Conservation (phyloP, 2,888 invertebrate species). For the Cistogaster globosa region DNA sequence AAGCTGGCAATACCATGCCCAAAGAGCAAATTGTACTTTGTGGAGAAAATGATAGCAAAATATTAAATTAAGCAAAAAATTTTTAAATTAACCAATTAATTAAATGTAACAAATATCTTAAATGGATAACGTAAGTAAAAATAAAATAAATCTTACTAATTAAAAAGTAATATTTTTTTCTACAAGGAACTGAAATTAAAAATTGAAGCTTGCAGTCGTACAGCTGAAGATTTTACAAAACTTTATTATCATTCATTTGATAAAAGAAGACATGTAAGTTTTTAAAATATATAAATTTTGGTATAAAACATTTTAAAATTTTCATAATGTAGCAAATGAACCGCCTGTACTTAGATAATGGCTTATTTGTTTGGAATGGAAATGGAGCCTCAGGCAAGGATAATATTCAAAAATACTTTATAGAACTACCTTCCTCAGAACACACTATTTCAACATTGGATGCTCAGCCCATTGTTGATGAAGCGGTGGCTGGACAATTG, state of each 20-base stretch:
- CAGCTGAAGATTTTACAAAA: constrained; percentile 94
- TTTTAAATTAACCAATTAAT: constrained; percentile 22
- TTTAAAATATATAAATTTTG: neutral
- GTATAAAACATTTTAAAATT: constrained; percentile 70
- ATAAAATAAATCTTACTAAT: neutral
- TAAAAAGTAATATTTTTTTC: neutral
- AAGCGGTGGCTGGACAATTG: constrained; percentile 89
- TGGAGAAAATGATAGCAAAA: constrained; percentile 23
- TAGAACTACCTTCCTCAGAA: constrained; percentile 91
- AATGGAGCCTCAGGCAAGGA: constrained; percentile 91
- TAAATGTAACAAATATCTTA: neutral
- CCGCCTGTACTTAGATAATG: constrained; percentile 92
- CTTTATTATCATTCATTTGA: constrained; percentile 95
- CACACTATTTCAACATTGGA: constrained; percentile 91
- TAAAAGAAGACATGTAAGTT: constrained; percentile 90
- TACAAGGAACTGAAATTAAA: constrained; percentile 85
- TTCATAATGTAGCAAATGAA: constrained; percentile 86
- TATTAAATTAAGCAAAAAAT: neutral
- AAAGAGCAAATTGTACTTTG: too few species aligned
- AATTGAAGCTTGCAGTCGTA: constrained; percentile 91
- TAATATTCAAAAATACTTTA: constrained; percentile 92
- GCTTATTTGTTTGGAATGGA: constrained; percentile 96
- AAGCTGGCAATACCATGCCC: constrained; percentile 38
- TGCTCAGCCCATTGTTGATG: constrained; percentile 92
- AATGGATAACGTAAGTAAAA: constrained; percentile 70